Conservation (phyloP, 1,140 invertebrate genomes). For the Diploscapter pachys region DNA sequence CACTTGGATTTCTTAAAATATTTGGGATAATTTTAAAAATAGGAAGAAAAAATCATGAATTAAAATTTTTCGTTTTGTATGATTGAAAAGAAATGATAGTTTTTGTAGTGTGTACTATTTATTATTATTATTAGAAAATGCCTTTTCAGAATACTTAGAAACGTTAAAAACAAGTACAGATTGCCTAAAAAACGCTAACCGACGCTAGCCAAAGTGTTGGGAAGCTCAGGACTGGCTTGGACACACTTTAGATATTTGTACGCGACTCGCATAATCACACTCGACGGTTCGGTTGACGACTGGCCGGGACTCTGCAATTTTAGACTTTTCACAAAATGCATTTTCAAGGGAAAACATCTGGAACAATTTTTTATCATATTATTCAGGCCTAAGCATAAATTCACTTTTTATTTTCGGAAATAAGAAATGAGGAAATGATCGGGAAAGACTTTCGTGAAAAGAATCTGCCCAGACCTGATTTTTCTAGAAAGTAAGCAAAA, state of each 20-base stretch:
- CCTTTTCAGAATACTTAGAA: not conserved
- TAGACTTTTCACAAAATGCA: too few relatives aligned
- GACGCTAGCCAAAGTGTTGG: constrained; percentile 21
- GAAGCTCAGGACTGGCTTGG: constrained; percentile 19
- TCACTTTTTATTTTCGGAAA: too few relatives aligned
- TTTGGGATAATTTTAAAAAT: too few relatives aligned
- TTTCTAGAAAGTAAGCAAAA: not conserved
- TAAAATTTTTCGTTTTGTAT: too few relatives aligned
- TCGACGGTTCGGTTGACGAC: constrained; percentile 17
- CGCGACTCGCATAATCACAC: constrained; percentile 21
- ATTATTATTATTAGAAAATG: not conserved
- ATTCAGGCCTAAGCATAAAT: too few relatives aligned
- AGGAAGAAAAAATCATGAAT: too few relatives aligned
- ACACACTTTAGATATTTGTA: constrained; percentile 26
- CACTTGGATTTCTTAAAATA: constrained; percentile 3
- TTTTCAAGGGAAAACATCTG: too few relatives aligned
- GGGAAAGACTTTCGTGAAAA: not conserved
- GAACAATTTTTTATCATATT: too few relatives aligned
- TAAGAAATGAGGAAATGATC: too few relatives aligned
- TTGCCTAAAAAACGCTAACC: constrained; percentile 6
- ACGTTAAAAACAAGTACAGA: not conserved
- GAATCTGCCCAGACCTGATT: not conserved
- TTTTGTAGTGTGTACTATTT: too few relatives aligned
- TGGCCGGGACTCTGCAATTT: not conserved
- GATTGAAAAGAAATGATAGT: too few relatives aligned